Evolutionary conservation across 2,797 vertebrate genomes (phyloP).

Genomic region (Dromococcyx pavoninus): DNA sequence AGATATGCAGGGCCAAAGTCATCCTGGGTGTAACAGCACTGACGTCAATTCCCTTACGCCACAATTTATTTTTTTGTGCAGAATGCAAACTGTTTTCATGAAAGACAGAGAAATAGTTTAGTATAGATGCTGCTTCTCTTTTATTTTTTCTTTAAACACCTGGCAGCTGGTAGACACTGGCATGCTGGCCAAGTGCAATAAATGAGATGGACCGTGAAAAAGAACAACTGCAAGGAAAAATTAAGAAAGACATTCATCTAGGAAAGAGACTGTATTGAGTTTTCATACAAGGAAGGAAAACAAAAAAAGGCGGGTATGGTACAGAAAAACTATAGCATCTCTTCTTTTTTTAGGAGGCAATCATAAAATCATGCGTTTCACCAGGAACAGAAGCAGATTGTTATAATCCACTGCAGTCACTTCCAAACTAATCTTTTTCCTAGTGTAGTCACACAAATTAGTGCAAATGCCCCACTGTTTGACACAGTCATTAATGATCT

Average conservation of each 20-base stretch:
- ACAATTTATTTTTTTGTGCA: slow-evolving; percentile 41
- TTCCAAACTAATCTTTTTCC: neutral
- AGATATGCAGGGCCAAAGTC: slow-evolving; percentile 58
- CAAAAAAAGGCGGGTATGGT: neutral
- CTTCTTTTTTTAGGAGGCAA: neutral
- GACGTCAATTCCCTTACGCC: slow-evolving; percentile 59
- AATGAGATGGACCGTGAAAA: neutral
- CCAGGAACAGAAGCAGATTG: neutral
- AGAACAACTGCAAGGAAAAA: neutral
- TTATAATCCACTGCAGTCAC: neutral
- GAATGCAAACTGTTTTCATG: slow-evolving; percentile 56
- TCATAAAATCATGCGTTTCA: neutral
- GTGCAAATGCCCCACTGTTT: neutral
- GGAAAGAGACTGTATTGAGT: neutral
- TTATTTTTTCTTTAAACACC: slow-evolving; percentile 33
- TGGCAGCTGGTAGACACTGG: slow-evolving; percentile 47
- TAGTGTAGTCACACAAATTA: neutral
- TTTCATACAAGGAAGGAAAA: neutral
- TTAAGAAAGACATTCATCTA: neutral
- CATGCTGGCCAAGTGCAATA: slow-evolving; percentile 1
- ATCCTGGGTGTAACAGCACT: slow-evolving; percentile 57
- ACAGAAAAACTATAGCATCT: neutral
- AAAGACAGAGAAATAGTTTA: slow-evolving; percentile 30
- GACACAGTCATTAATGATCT: neutral
- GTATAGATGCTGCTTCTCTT: slow-evolving; percentile 4